These are phyloP conservation scores for Myoxocephalus aenaeus DNA, from an alignment of 2,797 vertebrate species.

Conservation along the genomic window DNA sequence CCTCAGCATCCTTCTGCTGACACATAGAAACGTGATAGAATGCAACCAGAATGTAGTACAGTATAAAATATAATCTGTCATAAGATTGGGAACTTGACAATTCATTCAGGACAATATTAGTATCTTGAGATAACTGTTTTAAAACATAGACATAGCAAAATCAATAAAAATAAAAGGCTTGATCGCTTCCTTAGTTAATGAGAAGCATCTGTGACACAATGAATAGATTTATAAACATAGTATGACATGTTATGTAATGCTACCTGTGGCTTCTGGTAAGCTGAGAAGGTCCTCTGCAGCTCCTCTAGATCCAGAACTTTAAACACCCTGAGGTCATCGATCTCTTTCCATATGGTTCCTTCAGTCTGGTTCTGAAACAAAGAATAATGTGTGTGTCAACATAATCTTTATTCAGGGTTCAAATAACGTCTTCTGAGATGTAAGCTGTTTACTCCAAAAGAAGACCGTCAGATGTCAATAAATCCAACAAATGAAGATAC, in stretches of 20 bases:
- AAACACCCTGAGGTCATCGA: slow-evolving; percentile 92
- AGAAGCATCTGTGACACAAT: not conserved
- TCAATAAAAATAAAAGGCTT: not conserved
- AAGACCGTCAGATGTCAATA: no score
- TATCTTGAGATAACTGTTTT: not conserved
- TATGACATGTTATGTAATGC: not conserved
- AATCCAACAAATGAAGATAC: no score
- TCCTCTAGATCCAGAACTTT: slow-evolving; percentile 93
- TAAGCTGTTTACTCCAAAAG: not conserved
- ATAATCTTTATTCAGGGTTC: not conserved
- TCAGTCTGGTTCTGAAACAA: slow-evolving; percentile 89
- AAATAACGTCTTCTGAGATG: not conserved
- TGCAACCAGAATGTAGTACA: not conserved
- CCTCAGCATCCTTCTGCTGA: slow-evolving; percentile 63
- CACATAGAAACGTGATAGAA: not conserved
- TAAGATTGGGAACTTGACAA: not conserved
- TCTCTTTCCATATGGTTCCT: slow-evolving; percentile 92
- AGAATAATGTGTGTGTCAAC: not conserved
- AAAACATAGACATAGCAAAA: not conserved
- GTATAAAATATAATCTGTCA: not conserved
- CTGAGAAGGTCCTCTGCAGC: slow-evolving; percentile 94
- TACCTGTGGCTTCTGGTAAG: slow-evolving; percentile 96
- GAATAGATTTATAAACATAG: not conserved
- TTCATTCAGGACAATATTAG: not conserved
- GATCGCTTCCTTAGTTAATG: not conserved